phyloP scores from a whole-genome alignment of 2,113 vertebrate genomes.

The Gymnarchus niloticus region DNA sequence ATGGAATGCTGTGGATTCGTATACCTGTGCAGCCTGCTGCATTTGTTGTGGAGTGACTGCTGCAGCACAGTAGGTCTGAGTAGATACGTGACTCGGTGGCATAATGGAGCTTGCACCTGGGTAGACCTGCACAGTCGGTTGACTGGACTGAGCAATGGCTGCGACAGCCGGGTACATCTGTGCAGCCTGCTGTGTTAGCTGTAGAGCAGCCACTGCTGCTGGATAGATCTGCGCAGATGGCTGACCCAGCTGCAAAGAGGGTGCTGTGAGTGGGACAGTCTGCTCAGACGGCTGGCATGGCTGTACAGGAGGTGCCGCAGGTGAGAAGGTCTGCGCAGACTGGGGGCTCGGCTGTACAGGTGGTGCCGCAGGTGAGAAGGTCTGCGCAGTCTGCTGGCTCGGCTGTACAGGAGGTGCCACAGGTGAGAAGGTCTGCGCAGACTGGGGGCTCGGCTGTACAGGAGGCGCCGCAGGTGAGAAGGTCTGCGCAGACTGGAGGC shows the following conservation, averaged over 20 bases:
- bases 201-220: conserved; percentile 19
- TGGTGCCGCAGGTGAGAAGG: conserved; percentile 17
- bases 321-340: conserved; percentile 12
- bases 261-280: conserved; percentile 1
- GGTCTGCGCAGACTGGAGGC: conserved; percentile 36
- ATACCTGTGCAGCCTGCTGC: conserved; percentile 31
- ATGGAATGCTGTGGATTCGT: conserved; percentile 21
- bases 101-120: conserved; percentile 19
- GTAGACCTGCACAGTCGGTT: conserved; percentile 41
- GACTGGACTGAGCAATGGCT: conserved; percentile 21
- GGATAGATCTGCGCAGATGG: conserved; percentile 18
- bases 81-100: conserved; percentile 31
- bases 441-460: conserved; percentile 33
- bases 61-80: conserved; percentile 19
- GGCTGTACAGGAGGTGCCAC: conserved; percentile 29
- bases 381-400: conserved; percentile 34
- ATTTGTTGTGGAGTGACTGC: conserved; percentile 35
- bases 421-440: neutral
- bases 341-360: conserved; percentile 35
- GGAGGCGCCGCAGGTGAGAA: conserved; percentile 23
- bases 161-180: conserved; percentile 23
- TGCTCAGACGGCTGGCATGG: conserved; percentile 38
- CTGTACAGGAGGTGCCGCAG: conserved; percentile 29
- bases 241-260: conserved; percentile 37
- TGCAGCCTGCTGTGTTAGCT: conserved; percentile 34